A percentile compares a stretch with the other conserved stretches of the same genome.
Conservation (phyloP, 2,113 vertebrate species). For the Rutilus rutilus region DNA sequence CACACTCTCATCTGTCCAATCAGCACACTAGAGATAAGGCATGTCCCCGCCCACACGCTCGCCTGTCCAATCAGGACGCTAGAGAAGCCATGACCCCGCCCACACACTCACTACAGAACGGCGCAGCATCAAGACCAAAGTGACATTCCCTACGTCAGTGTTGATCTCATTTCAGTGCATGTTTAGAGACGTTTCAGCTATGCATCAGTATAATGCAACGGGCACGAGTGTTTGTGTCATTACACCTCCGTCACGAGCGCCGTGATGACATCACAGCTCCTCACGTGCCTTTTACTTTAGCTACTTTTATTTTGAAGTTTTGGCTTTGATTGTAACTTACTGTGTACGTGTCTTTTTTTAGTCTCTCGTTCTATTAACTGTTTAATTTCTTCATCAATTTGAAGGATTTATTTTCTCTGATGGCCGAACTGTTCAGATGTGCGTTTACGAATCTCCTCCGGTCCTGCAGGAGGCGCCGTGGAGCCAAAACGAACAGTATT, state of each 20-base stretch:
- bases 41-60: background rate
- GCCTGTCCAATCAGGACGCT: background rate
- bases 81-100: background rate
- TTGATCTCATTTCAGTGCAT: background rate
- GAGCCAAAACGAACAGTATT: background rate
- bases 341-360: background rate
- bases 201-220: background rate
- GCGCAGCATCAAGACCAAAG: background rate
- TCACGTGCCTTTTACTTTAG: slow-evolving; percentile 16
- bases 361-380: background rate
- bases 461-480: slow-evolving; percentile 3
- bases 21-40: background rate
- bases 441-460: background rate
- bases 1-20: background rate
- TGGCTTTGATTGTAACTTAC: background rate
- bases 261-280: background rate
- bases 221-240: background rate
- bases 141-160: background rate
- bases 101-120: background rate
- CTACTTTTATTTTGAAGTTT: background rate
- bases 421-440: background rate
- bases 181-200: slow-evolving; percentile 11
- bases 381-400: background rate
- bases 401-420: background rate
- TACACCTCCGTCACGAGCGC: background rate